Evolutionary conservation across 2,888 invertebrate genomes (phyloP), one percentile per base, ranked within the genome.

Genomic region (Rhopalosiphum nymphaeae): DNA sequence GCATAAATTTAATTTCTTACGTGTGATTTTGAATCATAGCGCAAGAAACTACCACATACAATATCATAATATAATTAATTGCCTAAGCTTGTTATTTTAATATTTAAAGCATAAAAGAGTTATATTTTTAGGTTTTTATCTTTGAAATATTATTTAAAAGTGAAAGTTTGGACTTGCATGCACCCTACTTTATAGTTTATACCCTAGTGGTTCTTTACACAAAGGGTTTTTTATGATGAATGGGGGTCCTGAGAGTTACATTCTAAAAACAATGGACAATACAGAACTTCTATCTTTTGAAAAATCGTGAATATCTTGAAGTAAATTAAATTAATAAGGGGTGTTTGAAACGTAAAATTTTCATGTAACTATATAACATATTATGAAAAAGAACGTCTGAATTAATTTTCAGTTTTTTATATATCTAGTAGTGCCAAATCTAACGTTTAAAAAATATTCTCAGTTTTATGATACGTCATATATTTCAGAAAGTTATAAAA

Each of bases 241-340:
- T 92, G 36, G 46, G 67, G 44, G 56, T 57, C 56, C 85, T 56
- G 29, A 91, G 91, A 87, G 86, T 87, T 67, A 53, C 42, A 67
- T 92, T 92, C 29, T 42, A 53, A 92, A 88, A 92, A 67, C 88
- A 88, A 92, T 92, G 44, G 42, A 53, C 53, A 53, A 88, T 92
- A 88, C 88, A 88, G 42, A 53, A 92, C 88, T 67, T 25, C 49
- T 67, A 88, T 78, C 16, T 21, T 42, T 92, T n/a, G 67, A 88
- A 92, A 67, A 61, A 67, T 42, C 21, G 7, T 86, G 16, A 86
- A 87, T 44, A 44, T 53, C 53, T 92, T 88, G 88, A 92, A 88
- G 87, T 92, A 87, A 92, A 92, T 92, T 92, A 88, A 29, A 88
- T 88, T 92, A 42, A 42, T 92, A 42, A 42, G 56, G n/a, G n/a